Evolutionary conservation across 2,797 vertebrate genomes (phyloP).

Genomic region (Strix occidentalis): DNA sequence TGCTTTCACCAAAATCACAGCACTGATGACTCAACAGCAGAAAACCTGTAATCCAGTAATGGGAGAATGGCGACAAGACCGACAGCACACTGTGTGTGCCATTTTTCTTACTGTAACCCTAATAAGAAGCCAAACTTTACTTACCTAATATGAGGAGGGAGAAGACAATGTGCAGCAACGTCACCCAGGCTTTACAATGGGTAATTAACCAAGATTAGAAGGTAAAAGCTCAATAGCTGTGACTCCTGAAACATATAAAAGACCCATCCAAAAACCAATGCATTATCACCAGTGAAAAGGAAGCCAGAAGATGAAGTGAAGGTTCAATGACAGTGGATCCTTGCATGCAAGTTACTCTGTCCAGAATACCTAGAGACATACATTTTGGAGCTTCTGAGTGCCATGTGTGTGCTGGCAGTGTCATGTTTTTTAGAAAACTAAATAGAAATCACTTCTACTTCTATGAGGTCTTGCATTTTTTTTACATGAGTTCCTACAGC

Average conservation of each 20-base stretch:
- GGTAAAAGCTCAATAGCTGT: neutral
- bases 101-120: neutral
- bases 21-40: accelerated
- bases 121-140: neutral
- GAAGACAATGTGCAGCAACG: neutral
- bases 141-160: neutral
- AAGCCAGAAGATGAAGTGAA: neutral
- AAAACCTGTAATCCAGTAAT: neutral
- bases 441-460: neutral
- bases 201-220: neutral
- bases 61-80: neutral
- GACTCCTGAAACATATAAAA: neutral
- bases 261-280: neutral
- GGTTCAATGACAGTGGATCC: neutral
- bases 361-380: neutral
- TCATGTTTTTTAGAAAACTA: neutral
- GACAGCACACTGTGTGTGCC: neutral
- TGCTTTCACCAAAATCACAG: neutral
- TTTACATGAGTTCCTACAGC: neutral
- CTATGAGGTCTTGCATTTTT: neutral
- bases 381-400: neutral
- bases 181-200: neutral
- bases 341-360: neutral
- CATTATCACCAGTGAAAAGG: neutral
- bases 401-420: neutral